Base-by-base conservation (phyloP, 1,140 invertebrate species). In the Triops longicaudatus region DNA sequence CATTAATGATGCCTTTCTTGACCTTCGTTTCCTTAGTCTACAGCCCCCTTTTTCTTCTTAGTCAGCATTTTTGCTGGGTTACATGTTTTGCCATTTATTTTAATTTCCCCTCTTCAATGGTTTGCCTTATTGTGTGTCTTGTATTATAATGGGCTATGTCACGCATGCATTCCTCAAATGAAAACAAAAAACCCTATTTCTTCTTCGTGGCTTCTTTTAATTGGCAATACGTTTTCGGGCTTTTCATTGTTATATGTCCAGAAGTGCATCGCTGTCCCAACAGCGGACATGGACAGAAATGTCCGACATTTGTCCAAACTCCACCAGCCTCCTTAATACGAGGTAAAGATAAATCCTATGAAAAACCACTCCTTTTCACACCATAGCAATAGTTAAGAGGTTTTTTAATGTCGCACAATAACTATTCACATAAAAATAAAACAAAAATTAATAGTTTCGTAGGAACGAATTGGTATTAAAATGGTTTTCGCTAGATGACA, bases 1-100 rank as follows among this genome's bases (percentile, higher is more conserved):
- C 17, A 27, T 78, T 63, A 79, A 79, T 9, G 79, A 80, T 43
- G 80, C 83, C 43, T 79, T 78, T 37, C 80, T 81, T 80, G 83
- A 73, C 80, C 79, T 22, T 78, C 77, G n/a, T 26, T 17, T 73
- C 17, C 76, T 80, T 3, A 82, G 82, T 79, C 72, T 73, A 73
- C n/a, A 73, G 11, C 72, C 22, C n/a, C 7, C 31, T 1, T 74
- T 74, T 74, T 63, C n/a, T 63, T 63, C 17, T 63, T 63, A 22
- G 26, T 74, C 26, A 74, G 31, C 14, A 22, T 28, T 74, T 43
- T 31, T 31, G n/a, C 42, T 22, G 73, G 7, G 31, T 41, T 26
- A 72, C 72, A 17, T 72, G 26, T 28, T 72, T 74, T 74, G 9
- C 28, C 22, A 6, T 31, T 73, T 73, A n/a, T 73, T 37, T n/a